These are phyloP conservation scores for Aulostomus chinensis DNA, from an alignment of 2,797 vertebrate species.

Conservation along the genomic window DNA sequence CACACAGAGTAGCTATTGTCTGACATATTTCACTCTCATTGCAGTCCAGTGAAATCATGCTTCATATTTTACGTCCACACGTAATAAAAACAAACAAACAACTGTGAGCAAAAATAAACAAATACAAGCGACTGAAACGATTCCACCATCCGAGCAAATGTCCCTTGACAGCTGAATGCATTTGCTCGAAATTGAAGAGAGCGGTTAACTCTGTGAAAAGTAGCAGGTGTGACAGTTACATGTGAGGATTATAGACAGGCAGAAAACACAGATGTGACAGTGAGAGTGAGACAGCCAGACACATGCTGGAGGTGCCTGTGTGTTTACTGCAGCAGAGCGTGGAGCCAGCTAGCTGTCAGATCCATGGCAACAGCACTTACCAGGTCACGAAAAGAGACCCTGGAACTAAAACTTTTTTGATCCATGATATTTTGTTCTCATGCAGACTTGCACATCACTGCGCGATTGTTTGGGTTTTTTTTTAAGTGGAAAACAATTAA, in stretches of 20 bases:
- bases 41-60: not conserved
- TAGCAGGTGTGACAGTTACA: slow-evolving; percentile 72
- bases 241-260: slow-evolving; percentile 61
- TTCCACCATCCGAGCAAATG: slow-evolving; percentile 34
- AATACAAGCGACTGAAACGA: not conserved
- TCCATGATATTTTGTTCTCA: slow-evolving; percentile 24
- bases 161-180: slow-evolving; percentile 58
- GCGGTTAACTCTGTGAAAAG: slow-evolving; percentile 70
- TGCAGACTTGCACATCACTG: not conserved
- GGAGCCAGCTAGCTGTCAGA: slow-evolving; percentile 69
- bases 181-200: slow-evolving; percentile 67
- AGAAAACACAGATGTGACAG: slow-evolving; percentile 67
- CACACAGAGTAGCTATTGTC: slow-evolving; percentile 25
- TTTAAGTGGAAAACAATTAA: slow-evolving; percentile 26
- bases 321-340: slow-evolving; percentile 37
- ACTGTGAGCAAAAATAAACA: not conserved
- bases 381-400: slow-evolving; percentile 51
- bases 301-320: too few relatives aligned
- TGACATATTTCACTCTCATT: slow-evolving; percentile 12
- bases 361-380: slow-evolving; percentile 70
- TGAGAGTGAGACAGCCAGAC: slow-evolving; percentile 19
- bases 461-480: not conserved
- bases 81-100: not conserved
- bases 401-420: slow-evolving; percentile 51
- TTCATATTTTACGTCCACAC: not conserved